Percentiles rank a stretch among this genome's conserved stretches.
These are phyloP conservation scores for Apamea monoglypha DNA, from an alignment of 2,888 invertebrate species.

Conservation along the genomic window DNA sequence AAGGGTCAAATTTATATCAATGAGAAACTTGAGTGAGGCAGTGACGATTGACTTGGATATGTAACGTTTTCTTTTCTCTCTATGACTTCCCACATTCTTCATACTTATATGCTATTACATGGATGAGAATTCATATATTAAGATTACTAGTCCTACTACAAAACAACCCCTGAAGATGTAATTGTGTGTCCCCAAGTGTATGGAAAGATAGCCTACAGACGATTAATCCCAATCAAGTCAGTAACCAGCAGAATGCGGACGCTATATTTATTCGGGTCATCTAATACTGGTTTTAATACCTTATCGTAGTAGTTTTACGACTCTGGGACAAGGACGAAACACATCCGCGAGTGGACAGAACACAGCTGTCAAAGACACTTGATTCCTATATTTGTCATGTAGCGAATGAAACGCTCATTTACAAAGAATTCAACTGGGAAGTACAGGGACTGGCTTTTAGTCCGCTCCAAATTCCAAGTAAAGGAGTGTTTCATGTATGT, in stretches of 20 bases:
- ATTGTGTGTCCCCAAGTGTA: background rate
- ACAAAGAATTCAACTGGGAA: constrained; percentile 42
- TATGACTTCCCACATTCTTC: background rate
- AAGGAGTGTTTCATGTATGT: constrained; percentile 52
- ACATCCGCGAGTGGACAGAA: constrained; percentile 25
- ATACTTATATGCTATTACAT: background rate
- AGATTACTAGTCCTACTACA: background rate
- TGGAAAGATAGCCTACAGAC: background rate
- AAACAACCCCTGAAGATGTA: background rate
- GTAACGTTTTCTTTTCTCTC: background rate
- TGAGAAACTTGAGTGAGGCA: constrained; percentile 9
- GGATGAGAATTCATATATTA: background rate
- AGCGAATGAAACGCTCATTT: background rate
- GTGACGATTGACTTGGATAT: background rate
- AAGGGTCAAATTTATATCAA: constrained; percentile 39
- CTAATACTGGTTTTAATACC: constrained; percentile 13
- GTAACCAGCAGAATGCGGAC: constrained; percentile 12
- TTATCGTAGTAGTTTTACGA: background rate
- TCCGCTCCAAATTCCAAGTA: constrained; percentile 51
- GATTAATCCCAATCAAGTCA: constrained; percentile 5
- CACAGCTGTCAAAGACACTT: background rate
- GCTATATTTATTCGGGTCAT: constrained; percentile 25
- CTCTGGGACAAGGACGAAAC: constrained; percentile 10
- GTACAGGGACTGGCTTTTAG: constrained; percentile 23
- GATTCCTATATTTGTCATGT: background rate